Base-by-base conservation (phyloP, 1,140 invertebrate genomes). In the Neodiprion lecontei region DNA sequence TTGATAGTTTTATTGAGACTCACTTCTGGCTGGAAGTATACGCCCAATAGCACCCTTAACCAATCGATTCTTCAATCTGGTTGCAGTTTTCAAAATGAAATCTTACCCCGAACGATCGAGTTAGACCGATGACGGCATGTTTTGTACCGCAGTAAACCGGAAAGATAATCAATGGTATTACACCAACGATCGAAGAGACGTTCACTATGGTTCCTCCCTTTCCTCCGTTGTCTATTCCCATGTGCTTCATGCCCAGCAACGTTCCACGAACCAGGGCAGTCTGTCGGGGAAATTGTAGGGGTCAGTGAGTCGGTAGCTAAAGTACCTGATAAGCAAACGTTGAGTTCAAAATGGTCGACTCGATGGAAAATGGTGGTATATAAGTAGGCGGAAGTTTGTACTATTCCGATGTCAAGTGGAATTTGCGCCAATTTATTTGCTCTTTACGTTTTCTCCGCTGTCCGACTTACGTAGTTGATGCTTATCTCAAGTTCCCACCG, bases 81-180 rank as follows among this genome's bases (percentile, higher is more conserved):
- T 14, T 3, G 12, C 12, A 7, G 7, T 3, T 21, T 69, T 21
- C 11, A 5, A 10, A 5, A 23, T 69, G 5, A 61, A 61, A 61
- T 61, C 79, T 76, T 72, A 84, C 84, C 9, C 86, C 87, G 65
- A 85, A 88, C 11, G 88, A 89, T 70, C 86, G 81, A 53, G 86
- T 89, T 75, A 89, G 84, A n/a, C 89, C 89, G 49, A 90, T 78
- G 5, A 91, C 86, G 3, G 88, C 89, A 78, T 90, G 88, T 79
- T 91, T 91, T 0, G 89, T 89, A 17, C 85, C 89, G 4, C 81
- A 79, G 76, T 90, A 90, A 8, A 88, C 79, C 1, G 89, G 89
- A 70, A 78, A 67, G 50, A 80, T 76, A 21, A 79, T 81, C 9
- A 80, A 78, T 53, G 86, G 83, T 69, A 85, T 81, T 40, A 90